Base-by-base conservation (phyloP, 2,888 invertebrate genomes). In the Drosophila prostipennis region DNA sequence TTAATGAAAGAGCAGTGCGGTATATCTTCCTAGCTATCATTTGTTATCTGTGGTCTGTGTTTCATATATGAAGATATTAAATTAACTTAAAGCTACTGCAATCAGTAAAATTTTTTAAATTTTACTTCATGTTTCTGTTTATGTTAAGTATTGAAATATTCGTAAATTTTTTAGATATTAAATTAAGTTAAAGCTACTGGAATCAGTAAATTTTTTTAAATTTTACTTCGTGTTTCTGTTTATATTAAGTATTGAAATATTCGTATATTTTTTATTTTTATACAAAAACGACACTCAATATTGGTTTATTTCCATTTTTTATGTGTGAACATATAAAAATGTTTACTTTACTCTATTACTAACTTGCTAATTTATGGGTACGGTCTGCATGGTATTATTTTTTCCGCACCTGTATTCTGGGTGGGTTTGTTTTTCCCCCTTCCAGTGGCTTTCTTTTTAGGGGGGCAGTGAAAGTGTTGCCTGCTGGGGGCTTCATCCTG, bases 391-490 rank as follows among this genome's bases (percentile, higher is more conserved):
- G 14, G 8, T 48, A 40, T 61, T 34, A 46, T 48, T 40, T 48
- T 58, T 7, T 11, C 61, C 61, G 40, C 46, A 58, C 39, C 61
- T 58, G 45, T 51, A 52, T 49, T 40, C 46, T 39, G 52, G 63
- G 56, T 34, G 57, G 65, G 54, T 52, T 49, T 69, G 46, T 43
- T 53, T 58, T 53, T 58, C 42, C 39, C 39, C 49, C 54, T 58
- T 26, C 58, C 49, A 3, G 10, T 36, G 3, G 46, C 23, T 23
- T 13, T 37, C 37, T 7, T 46, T 43, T 32, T 37, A 16, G 56
- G 16, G 11, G 29, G 40, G 54, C 49, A 86, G 84, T 81, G 84
- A 85, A 85, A 83, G 87, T 86, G 80, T 76, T 83, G 65, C 46
- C 55, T 40, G 46, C 56, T 40, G 63, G 57, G 55, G 60, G 56